These are phyloP conservation scores for Morbakka virulenta DNA, from an alignment of 30 jellyfish, hydroid and myxozoan species.

Conservation along the genomic window DNA sequence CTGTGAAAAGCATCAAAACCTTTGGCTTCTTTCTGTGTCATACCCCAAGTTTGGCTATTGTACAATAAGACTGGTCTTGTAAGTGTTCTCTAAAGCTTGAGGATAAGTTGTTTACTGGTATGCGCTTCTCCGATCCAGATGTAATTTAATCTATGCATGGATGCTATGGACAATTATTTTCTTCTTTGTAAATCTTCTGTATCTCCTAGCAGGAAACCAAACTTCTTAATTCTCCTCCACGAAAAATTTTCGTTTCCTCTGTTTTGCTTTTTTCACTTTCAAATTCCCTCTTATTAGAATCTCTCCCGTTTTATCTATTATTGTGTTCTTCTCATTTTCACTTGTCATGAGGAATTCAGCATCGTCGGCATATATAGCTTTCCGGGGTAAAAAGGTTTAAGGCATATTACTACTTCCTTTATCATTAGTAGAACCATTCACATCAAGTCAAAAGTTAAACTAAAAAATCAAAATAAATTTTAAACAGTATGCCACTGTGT, in stretches of 20 bases:
- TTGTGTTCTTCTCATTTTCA: too few species aligned
- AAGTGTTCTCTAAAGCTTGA: too few species aligned
- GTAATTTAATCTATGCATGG: too few species aligned
- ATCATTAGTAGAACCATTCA: neutral
- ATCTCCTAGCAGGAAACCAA: too few species aligned
- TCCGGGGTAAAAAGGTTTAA: slow-evolving; percentile 10
- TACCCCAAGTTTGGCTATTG: too few species aligned
- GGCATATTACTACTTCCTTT: slow-evolving; percentile 7
- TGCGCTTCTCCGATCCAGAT: too few species aligned
- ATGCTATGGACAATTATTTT: too few species aligned
- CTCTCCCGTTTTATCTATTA: slow-evolving; percentile 24
- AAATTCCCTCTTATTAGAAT: slow-evolving; percentile 30
- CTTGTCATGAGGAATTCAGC: slow-evolving; percentile 29
- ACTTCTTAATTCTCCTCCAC: slow-evolving; percentile 46
- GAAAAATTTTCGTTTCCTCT: slow-evolving; percentile 23
- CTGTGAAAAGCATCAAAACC: too few species aligned
- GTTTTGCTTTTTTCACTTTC: slow-evolving; percentile 34
- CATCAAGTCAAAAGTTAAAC: neutral
- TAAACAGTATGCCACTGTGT: slow-evolving; percentile 18
- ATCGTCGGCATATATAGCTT: slow-evolving; percentile 37
- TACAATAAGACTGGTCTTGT: too few species aligned
- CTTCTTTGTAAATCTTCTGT: too few species aligned
- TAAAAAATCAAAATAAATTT: slow-evolving; percentile 20
- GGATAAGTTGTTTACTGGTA: too few species aligned
- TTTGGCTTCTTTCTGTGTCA: too few species aligned